phyloP scores from a whole-genome alignment of 2,888 invertebrate species.

The Leptinotarsa juncta region DNA sequence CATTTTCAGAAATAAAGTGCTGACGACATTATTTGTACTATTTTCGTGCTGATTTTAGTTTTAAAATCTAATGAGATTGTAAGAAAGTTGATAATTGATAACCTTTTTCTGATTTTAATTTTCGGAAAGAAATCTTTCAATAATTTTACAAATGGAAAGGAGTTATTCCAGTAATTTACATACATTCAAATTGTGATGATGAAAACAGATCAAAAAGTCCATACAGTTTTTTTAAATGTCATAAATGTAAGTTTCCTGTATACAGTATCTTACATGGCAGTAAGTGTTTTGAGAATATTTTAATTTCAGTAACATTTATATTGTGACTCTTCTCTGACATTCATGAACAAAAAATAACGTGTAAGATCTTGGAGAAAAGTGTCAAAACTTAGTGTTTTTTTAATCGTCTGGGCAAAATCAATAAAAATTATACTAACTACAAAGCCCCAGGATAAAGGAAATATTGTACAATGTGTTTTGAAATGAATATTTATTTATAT shows the following conservation, averaged over 20 bases:
- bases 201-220: neutral
- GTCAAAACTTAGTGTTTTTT: no score
- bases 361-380: neutral
- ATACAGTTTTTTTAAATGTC: neutral
- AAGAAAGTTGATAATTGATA: neutral
- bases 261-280: constrained; percentile 10
- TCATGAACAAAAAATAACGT: neutral
- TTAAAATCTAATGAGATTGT: neutral
- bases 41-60: neutral
- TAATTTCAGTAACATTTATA: neutral
- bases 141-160: neutral
- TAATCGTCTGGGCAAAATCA: neutral
- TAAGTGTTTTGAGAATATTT: neutral
- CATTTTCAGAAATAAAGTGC: no score
- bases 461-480: neutral
- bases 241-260: neutral
- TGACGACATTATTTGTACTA: no score
- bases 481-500: constrained; percentile 16
- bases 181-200: constrained; percentile 8
- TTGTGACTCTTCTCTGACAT: neutral
- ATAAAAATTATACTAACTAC: neutral
- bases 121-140: no score
- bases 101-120: neutral
- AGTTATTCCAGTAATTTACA: neutral
- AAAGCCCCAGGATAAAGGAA: neutral